These are phyloP conservation scores for Agrilus mali DNA, from an alignment of 2,888 invertebrate species.

Conservation along the genomic window DNA sequence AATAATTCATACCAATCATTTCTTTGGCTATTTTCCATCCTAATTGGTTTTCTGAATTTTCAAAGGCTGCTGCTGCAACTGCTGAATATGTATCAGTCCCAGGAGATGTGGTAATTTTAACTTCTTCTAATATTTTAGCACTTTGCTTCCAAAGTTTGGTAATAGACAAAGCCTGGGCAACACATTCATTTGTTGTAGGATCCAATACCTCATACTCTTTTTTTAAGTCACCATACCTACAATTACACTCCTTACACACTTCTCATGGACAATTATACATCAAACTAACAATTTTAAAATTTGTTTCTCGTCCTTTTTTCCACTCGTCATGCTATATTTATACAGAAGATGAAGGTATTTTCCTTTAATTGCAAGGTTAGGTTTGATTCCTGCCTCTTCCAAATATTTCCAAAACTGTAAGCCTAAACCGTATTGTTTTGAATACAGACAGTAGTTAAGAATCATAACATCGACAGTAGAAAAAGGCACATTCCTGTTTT, in stretches of 20 bases:
- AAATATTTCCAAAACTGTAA: slow-evolving; percentile 45
- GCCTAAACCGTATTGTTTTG: slow-evolving; percentile 37
- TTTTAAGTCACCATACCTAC: slow-evolving; percentile 30
- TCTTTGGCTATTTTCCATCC: slow-evolving; percentile 50
- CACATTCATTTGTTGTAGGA: slow-evolving; percentile 42
- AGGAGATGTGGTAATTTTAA: slow-evolving; percentile 38
- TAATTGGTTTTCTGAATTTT: slow-evolving; percentile 38
- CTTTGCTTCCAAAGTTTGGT: slow-evolving; percentile 53
- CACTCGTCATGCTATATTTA: slow-evolving; percentile 26
- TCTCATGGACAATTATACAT: slow-evolving; percentile 1
- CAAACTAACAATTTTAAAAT: slow-evolving; percentile 39
- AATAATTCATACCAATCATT: slow-evolving; percentile 29
- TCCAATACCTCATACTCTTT: slow-evolving; percentile 47
- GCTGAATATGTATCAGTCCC: slow-evolving; percentile 38
- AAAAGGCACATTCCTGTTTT: too few relatives aligned
- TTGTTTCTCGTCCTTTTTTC: slow-evolving; percentile 37
- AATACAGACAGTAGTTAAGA: slow-evolving; percentile 38
- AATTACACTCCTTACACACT: slow-evolving; percentile 7
- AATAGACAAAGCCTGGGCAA: slow-evolving; percentile 49
- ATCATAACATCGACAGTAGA: slow-evolving; percentile 42
- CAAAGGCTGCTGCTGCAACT: slow-evolving; percentile 46
- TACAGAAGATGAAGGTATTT: slow-evolving; percentile 45
- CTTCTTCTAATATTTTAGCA: slow-evolving; percentile 45
- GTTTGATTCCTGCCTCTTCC: slow-evolving; percentile 32
- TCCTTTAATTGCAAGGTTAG: slow-evolving; percentile 46